These are phyloP conservation scores for Synanthedon vespiformis DNA, from an alignment of 2,888 invertebrate genomes.

Conservation along the genomic window DNA sequence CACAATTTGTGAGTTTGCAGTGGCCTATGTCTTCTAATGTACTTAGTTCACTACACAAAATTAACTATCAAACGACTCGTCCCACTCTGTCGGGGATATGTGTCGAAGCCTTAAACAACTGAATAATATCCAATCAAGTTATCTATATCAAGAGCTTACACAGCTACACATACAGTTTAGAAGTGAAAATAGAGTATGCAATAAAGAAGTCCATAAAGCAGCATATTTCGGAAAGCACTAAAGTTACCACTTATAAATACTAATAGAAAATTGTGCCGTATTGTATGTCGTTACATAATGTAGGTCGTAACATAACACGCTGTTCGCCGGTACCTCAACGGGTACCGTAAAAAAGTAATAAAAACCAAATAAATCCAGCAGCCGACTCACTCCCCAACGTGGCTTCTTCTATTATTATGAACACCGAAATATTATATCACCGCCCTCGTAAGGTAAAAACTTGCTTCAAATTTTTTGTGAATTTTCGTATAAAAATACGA, in stretches of 20 bases:
- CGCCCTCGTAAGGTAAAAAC: neutral
- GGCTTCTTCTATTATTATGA: conserved; percentile 54
- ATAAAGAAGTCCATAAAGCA: neutral
- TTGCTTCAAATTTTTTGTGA: neutral
- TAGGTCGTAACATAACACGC: conserved; percentile 37
- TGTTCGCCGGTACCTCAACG: conserved; percentile 26
- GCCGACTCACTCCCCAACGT: conserved; percentile 36
- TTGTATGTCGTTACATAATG: conserved; percentile 1
- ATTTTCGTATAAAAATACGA: neutral
- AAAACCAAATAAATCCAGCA: conserved; percentile 61
- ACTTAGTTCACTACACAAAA: no score
- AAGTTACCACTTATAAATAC: conserved; percentile 2
- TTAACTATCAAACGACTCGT: no score
- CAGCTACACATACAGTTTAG: no score
- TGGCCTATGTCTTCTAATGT: no score
- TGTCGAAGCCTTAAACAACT: no score
- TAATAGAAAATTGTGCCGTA: neutral
- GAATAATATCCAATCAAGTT: no score
- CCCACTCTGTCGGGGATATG: no score
- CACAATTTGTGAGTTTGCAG: no score
- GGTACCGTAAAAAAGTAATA: conserved; percentile 65
- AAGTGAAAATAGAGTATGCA: neutral
- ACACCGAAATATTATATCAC: conserved; percentile 47
- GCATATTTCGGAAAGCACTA: neutral
- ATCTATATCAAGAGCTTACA: no score